Evolutionary conservation across 2,113 vertebrate species (phyloP).

Genomic region (Mormyrus lacerda): DNA sequence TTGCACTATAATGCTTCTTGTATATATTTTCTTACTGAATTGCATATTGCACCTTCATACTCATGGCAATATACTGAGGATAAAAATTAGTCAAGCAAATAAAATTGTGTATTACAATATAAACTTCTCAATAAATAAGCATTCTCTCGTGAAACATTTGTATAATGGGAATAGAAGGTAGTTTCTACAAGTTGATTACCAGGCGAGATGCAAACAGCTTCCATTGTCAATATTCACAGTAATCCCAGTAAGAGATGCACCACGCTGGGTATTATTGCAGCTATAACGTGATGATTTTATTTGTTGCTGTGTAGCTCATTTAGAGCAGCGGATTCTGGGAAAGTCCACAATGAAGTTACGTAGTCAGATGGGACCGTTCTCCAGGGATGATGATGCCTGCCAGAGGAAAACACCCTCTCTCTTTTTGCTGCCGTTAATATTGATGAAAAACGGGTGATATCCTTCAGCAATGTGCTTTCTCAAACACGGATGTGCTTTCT

Average conservation of each 20-base stretch:
- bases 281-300: slow-evolving; percentile 13
- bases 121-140: not conserved
- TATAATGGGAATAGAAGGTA: not conserved
- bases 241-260: not conserved
- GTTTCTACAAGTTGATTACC: not conserved
- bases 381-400: slow-evolving; percentile 46
- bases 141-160: not conserved
- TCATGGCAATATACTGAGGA: not conserved
- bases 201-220: not conserved
- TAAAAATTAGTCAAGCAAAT: not conserved
- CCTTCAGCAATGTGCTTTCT: not conserved
- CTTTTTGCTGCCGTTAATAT: slow-evolving; percentile 50
- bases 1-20: not conserved
- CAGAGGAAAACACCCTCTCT: slow-evolving; percentile 33
- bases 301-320: slow-evolving; percentile 43
- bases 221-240: not conserved
- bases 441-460: slow-evolving; percentile 49
- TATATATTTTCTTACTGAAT: not conserved
- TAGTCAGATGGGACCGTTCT: slow-evolving; percentile 29
- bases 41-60: not conserved
- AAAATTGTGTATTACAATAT: not conserved
- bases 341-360: not conserved
- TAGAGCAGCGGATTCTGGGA: slow-evolving; percentile 29
- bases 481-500: not conserved
- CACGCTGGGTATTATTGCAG: not conserved